Evolutionary conservation across 2,113 vertebrate species (phyloP).

Genomic region (Actinemys pallida): DNA sequence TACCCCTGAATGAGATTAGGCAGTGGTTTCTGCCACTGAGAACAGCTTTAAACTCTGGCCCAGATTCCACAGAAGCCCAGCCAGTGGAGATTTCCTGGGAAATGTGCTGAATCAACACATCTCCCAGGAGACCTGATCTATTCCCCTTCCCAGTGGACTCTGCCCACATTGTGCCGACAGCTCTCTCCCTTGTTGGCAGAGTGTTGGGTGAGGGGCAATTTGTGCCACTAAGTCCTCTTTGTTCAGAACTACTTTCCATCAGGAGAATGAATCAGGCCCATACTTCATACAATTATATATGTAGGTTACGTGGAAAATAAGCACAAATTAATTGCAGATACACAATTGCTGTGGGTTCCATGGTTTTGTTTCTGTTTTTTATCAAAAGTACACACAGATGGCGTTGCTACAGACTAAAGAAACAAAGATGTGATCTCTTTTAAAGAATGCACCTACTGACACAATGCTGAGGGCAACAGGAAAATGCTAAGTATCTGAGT

Average conservation of each 20-base stretch:
- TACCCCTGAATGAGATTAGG: constrained; percentile 42
- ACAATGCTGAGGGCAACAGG: constrained; percentile 64
- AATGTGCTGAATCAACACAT: fast-evolving
- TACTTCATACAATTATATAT: constrained; percentile 42
- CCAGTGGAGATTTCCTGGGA: fast-evolving
- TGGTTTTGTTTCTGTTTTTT: constrained; percentile 31
- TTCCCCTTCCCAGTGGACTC: neutral
- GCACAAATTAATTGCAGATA: neutral
- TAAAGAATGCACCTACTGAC: constrained; percentile 69
- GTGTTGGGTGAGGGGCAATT: neutral
- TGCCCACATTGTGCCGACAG: neutral
- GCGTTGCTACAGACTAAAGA: constrained; percentile 52
- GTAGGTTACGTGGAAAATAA: constrained; percentile 52
- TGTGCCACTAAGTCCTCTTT: fast-evolving
- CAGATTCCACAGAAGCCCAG: fast-evolving
- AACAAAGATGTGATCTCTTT: constrained; percentile 45
- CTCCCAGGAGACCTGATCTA: fast-evolving
- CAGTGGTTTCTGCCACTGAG: constrained; percentile 5
- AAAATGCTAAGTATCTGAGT: constrained; percentile 37
- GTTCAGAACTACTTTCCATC: neutral
- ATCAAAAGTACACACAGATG: constrained; percentile 28
- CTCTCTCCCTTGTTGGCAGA: fast-evolving
- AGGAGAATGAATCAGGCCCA: fast-evolving
- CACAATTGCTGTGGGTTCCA: constrained; percentile 24
- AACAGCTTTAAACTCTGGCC: neutral